Percentiles rank a stretch among this genome's conserved stretches.
phyloP scores from a whole-genome alignment of 2,797 vertebrate genomes.

The Pipistrellus pygmaeus region DNA sequence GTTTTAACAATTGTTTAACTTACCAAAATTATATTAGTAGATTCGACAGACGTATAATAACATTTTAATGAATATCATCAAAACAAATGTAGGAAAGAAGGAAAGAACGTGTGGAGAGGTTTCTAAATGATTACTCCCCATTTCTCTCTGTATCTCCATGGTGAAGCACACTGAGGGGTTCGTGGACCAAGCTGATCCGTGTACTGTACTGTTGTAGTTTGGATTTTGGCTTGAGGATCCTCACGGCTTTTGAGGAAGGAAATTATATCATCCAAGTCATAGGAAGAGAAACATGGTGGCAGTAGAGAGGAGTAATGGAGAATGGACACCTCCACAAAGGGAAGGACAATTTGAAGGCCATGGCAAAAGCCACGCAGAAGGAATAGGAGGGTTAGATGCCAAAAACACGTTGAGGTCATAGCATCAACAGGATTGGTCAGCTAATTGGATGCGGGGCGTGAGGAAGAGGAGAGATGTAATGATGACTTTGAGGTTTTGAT shows the following conservation, averaged over 20 bases:
- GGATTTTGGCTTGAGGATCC: not conserved
- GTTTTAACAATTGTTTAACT: not conserved
- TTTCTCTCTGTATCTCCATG: not conserved
- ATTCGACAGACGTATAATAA: not conserved
- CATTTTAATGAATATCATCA: constrained; percentile 16
- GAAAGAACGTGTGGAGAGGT: not conserved
- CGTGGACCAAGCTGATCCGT: not conserved
- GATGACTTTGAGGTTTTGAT: constrained; percentile 63
- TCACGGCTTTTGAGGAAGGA: not conserved
- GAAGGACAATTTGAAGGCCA: not conserved
- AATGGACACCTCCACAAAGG: not conserved
- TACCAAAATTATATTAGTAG: not conserved
- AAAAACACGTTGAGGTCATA: constrained; percentile 41
- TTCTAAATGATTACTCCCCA: not conserved
- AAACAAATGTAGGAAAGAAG: not conserved
- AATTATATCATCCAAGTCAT: not conserved
- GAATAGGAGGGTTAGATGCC: constrained; percentile 61
- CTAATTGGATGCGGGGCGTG: constrained; percentile 50
- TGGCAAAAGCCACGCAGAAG: not conserved
- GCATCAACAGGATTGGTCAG: constrained; percentile 37
- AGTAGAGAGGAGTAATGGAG: not conserved
- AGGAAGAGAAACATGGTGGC: not conserved
- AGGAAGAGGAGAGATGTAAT: constrained; percentile 44
- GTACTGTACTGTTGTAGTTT: not conserved
- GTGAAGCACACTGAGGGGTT: not conserved